phyloP scores from a whole-genome alignment of 2,888 invertebrate genomes.

The Volucella bombylans region DNA sequence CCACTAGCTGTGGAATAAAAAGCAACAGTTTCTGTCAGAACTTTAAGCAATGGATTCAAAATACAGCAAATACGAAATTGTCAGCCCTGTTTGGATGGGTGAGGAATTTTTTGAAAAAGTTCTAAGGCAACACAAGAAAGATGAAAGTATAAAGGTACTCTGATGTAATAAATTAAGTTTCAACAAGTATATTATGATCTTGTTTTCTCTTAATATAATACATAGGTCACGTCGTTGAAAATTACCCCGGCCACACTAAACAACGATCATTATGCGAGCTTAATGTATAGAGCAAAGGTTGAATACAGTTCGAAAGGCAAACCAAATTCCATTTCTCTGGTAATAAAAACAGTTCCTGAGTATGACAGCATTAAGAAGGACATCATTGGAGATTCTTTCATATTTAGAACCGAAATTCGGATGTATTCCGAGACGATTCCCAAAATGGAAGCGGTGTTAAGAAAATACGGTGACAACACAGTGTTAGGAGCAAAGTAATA shows the following conservation, averaged over 20 bases:
- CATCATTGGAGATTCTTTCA: constrained; percentile 66
- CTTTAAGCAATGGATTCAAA: constrained; percentile 42
- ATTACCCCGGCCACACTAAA: constrained; percentile 68
- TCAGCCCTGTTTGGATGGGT: constrained; percentile 73
- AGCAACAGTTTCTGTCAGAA: too few relatives aligned
- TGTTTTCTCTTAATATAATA: neutral
- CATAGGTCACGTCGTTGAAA: constrained; percentile 14
- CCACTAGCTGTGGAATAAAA: too few relatives aligned
- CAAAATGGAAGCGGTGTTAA: constrained; percentile 76
- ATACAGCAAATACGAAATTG: constrained; percentile 40
- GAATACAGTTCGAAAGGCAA: neutral
- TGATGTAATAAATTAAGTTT: neutral
- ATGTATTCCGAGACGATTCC: constrained; percentile 78
- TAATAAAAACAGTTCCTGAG: constrained; percentile 78
- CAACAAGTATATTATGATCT: neutral
- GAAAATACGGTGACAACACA: constrained; percentile 72
- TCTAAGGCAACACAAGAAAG: constrained; percentile 61
- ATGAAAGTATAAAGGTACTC: constrained; percentile 54
- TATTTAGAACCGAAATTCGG: constrained; percentile 77
- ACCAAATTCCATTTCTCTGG: constrained; percentile 70
- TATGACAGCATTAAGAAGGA: constrained; percentile 76
- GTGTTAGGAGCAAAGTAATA: constrained; percentile 71
- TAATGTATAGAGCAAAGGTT: constrained; percentile 74
- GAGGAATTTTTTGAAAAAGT: constrained; percentile 67
- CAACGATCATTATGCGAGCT: constrained; percentile 75